Conservation (phyloP, 2,888 invertebrate species). For the Scaptomyza polygonia region DNA sequence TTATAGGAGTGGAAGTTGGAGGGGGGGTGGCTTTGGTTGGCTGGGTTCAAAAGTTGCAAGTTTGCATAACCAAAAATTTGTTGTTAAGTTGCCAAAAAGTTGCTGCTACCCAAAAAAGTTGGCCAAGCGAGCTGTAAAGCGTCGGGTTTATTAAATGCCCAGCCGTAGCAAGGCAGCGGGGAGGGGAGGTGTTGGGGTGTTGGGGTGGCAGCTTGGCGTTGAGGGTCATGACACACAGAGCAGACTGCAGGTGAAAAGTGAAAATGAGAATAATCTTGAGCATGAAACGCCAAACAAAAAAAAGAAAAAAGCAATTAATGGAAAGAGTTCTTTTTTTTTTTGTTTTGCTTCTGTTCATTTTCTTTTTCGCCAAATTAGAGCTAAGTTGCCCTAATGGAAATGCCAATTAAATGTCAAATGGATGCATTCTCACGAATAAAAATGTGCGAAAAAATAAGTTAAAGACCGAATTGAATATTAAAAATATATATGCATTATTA, state of each 20-base stretch:
- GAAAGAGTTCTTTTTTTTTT: background rate
- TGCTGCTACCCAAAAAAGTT: constrained; percentile 47
- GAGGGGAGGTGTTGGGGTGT: too few relatives aligned
- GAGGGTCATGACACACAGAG: background rate
- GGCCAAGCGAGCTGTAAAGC: constrained; percentile 47
- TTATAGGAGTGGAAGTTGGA: background rate
- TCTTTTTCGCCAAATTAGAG: constrained; percentile 1
- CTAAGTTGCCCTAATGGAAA: constrained; percentile 39
- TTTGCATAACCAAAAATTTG: constrained; percentile 63
- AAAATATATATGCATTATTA: too few relatives aligned
- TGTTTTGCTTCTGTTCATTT: too few relatives aligned
- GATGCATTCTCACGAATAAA: constrained; percentile 25
- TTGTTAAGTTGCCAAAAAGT: constrained; percentile 65
- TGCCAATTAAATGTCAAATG: constrained; percentile 48
- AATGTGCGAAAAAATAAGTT: background rate
- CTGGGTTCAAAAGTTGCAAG: constrained; percentile 51
- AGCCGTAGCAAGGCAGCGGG: constrained; percentile 6
- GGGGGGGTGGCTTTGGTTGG: constrained; percentile 3
- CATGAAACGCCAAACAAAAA: constrained; percentile 32
- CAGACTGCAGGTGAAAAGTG: constrained; percentile 51
- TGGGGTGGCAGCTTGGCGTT: too few relatives aligned
- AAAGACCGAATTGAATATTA: too few relatives aligned
- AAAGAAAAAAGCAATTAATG: constrained; percentile 26
- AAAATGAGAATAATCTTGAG: constrained; percentile 38
- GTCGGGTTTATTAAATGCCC: constrained; percentile 57